Evolutionary conservation across 2,113 vertebrate genomes (phyloP).

Genomic region (Tricholaema leucomelas): DNA sequence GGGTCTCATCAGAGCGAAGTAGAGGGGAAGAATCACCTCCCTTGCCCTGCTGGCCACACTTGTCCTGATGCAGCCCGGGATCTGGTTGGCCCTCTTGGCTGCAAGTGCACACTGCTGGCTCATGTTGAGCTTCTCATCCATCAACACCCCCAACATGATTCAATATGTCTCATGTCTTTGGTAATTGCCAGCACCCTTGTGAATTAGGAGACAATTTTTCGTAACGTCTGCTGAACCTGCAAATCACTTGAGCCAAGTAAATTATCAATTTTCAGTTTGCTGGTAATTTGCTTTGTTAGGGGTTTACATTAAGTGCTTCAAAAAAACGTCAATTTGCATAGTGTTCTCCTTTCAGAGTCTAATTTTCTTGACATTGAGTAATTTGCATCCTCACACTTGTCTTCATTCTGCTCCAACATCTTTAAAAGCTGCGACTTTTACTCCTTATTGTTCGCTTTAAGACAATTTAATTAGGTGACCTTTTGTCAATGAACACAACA

Average conservation of each 20-base stretch:
- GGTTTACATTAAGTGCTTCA: conserved; percentile 11
- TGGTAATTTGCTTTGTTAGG: conserved; percentile 11
- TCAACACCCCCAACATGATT: too few species aligned
- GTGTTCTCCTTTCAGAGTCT: not conserved
- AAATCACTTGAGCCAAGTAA: not conserved
- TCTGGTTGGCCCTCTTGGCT: too few species aligned
- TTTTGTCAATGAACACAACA: conserved; percentile 61
- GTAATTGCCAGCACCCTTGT: not conserved
- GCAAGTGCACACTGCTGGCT: too few species aligned
- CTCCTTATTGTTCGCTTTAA: conserved; percentile 53
- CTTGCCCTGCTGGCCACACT: too few species aligned
- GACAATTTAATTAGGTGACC: conserved; percentile 72
- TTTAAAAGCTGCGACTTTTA: conserved; percentile 44
- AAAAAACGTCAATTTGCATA: conserved; percentile 2
- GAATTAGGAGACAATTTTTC: not conserved
- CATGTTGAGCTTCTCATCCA: too few species aligned
- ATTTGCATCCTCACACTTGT: conserved; percentile 3
- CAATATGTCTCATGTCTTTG: not conserved
- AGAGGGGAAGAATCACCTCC: too few species aligned
- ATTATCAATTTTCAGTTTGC: conserved; percentile 43
- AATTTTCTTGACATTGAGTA: conserved; percentile 22
- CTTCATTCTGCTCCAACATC: not conserved
- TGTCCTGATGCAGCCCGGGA: too few species aligned
- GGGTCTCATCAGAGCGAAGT: too few species aligned
- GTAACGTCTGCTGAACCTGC: not conserved